phyloP scores from a whole-genome alignment of 2,113 vertebrate species.

The Crotalus horridus region DNA sequence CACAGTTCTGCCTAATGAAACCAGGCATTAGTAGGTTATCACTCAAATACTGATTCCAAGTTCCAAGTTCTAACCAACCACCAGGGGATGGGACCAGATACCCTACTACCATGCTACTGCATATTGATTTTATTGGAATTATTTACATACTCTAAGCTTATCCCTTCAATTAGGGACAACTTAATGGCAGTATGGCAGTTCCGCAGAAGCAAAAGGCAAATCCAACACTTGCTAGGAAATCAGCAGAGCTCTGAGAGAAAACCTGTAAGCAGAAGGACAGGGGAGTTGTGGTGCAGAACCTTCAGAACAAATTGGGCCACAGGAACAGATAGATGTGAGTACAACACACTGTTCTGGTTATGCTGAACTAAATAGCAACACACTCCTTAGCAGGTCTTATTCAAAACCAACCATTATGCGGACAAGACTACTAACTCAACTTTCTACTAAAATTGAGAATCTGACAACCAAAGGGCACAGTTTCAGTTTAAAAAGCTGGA shows the following conservation, averaged over 20 bases:
- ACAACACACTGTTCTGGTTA: background rate
- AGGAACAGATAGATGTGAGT: background rate
- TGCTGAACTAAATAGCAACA: background rate
- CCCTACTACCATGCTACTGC: background rate
- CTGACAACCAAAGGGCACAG: background rate
- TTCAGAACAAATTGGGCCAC: background rate
- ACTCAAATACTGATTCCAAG: background rate
- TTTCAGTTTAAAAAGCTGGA: background rate
- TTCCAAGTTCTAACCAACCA: background rate
- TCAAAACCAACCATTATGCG: background rate
- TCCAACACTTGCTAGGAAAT: background rate
- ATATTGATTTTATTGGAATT: background rate
- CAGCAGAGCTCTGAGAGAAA: background rate
- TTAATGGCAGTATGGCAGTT: background rate
- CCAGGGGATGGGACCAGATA: conserved; percentile 1
- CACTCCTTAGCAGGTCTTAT: background rate
- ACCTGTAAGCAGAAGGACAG: background rate
- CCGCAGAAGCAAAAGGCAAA: background rate
- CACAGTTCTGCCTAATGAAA: background rate
- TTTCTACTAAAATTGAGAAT: background rate
- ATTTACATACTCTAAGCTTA: background rate
- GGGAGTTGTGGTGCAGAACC: background rate
- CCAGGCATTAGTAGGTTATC: background rate
- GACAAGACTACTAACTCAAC: background rate
- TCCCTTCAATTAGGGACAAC: background rate